phyloP scores from a whole-genome alignment of 1,140 invertebrate genomes.

The Drosophila cardini region DNA sequence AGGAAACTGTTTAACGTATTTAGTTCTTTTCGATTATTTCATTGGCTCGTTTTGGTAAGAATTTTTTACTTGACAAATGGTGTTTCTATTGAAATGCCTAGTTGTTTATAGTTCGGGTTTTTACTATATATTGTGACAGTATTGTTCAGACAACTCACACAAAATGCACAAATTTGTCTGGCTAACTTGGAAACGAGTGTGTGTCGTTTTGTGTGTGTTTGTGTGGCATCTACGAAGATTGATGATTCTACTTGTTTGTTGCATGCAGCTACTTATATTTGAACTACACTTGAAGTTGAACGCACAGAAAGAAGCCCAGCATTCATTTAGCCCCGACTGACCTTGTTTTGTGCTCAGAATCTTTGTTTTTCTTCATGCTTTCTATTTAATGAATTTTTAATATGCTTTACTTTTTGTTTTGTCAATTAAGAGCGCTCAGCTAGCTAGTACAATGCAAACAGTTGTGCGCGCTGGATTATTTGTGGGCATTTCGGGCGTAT shows the following conservation, averaged over 20 bases:
- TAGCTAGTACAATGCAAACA: constrained; percentile 44
- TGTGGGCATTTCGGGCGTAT: constrained; percentile 49
- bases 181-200: constrained; percentile 26
- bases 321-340: constrained; percentile 60
- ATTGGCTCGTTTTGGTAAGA: not conserved
- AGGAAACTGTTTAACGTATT: too few species aligned
- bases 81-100: not conserved
- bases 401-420: constrained; percentile 60
- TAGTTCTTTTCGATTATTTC: not conserved
- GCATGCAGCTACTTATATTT: constrained; percentile 64
- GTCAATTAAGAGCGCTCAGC: constrained; percentile 55
- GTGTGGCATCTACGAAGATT: constrained; percentile 72
- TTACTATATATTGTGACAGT: constrained; percentile 45
- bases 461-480: constrained; percentile 46
- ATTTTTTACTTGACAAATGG: constrained; percentile 4
- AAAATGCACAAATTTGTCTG: constrained; percentile 47
- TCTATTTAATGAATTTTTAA: constrained; percentile 81
- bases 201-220: constrained; percentile 17
- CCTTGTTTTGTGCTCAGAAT: constrained; percentile 30
- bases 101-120: constrained; percentile 13
- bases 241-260: constrained; percentile 54
- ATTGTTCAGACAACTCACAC: constrained; percentile 34
- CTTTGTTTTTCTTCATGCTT: constrained; percentile 40
- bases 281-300: constrained; percentile 20
- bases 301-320: constrained; percentile 41